A percentile compares a stretch with the other conserved stretches of the same genome.
phyloP scores from a whole-genome alignment of 2,888 invertebrate genomes.

The Arenicola marina region DNA sequence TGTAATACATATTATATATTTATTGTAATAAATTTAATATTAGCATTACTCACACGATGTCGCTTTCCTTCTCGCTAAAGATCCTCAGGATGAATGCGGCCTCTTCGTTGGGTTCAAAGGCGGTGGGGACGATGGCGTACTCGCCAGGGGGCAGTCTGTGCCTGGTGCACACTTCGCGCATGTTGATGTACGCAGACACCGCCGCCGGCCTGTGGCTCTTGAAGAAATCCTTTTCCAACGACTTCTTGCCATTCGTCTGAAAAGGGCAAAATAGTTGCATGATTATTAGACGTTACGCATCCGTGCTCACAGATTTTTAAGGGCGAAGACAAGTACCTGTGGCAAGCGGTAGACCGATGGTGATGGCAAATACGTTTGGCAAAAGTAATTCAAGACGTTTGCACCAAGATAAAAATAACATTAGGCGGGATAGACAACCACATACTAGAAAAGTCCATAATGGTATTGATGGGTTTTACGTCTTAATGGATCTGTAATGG shows the following conservation, averaged over 20 bases:
- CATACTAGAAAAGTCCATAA: too few relatives aligned
- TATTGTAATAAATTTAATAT: neutral
- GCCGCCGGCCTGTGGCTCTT: constrained; percentile 14
- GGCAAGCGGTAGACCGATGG: too few relatives aligned
- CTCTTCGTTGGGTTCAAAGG: constrained; percentile 93
- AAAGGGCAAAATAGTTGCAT: too few relatives aligned
- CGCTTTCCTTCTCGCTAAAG: constrained; percentile 77
- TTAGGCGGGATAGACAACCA: too few relatives aligned
- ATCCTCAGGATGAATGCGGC: constrained; percentile 92
- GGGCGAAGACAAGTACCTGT: too few relatives aligned
- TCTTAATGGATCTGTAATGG: too few relatives aligned
- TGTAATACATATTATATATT: neutral
- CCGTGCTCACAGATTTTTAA: too few relatives aligned
- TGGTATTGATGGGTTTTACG: too few relatives aligned
- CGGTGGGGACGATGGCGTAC: constrained; percentile 93
- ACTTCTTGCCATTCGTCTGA: neutral
- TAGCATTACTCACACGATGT: constrained; percentile 22
- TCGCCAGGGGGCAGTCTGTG: constrained; percentile 90
- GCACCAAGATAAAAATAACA: too few relatives aligned
- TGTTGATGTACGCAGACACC: constrained; percentile 75
- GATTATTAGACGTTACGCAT: too few relatives aligned
- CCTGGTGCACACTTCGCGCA: constrained; percentile 86
- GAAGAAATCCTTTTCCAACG: constrained; percentile 23
- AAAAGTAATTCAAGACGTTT: too few relatives aligned
- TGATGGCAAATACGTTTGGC: too few relatives aligned